Evolutionary conservation across 1,140 invertebrate genomes (phyloP).

Genomic region (Trichogramma pretiosum): DNA sequence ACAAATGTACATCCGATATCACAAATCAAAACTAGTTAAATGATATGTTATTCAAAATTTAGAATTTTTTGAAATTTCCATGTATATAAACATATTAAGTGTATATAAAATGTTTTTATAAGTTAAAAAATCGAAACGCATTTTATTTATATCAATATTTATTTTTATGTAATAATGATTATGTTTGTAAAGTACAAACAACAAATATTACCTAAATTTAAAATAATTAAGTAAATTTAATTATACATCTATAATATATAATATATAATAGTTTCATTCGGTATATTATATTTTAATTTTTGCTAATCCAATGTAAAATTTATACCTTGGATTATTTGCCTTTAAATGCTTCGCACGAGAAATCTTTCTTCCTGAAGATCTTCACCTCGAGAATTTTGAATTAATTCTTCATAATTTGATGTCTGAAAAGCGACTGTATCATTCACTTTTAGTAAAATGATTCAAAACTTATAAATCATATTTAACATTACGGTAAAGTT

Average conservation of each 20-base stretch:
- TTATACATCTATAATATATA: conserved; percentile 44
- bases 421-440: no score
- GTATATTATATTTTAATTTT: no score
- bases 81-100: not conserved
- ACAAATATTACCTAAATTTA: conserved; percentile 45
- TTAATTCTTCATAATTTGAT: no score
- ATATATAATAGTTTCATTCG: conserved; percentile 41
- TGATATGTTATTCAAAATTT: not conserved
- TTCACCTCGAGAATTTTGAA: no score
- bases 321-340: no score
- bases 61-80: not conserved
- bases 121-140: conserved; percentile 20
- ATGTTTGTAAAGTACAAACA: conserved; percentile 48
- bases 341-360: no score
- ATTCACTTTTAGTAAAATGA: no score
- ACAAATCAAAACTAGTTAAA: conserved; percentile 17
- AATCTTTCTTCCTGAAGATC: no score
- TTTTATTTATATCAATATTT: conserved; percentile 40
- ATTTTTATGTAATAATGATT: conserved; percentile 45
- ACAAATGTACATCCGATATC: conserved; percentile 50
- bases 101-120: conserved; percentile 9
- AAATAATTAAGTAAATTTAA: conserved; percentile 47
- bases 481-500: no score
- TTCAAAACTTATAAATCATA: no score
- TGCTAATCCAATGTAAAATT: no score